Evolutionary conservation across 1,140 invertebrate species (phyloP), one percentile per base, ranked within the genome.

Genomic region (Hypothenemus hampei): DNA sequence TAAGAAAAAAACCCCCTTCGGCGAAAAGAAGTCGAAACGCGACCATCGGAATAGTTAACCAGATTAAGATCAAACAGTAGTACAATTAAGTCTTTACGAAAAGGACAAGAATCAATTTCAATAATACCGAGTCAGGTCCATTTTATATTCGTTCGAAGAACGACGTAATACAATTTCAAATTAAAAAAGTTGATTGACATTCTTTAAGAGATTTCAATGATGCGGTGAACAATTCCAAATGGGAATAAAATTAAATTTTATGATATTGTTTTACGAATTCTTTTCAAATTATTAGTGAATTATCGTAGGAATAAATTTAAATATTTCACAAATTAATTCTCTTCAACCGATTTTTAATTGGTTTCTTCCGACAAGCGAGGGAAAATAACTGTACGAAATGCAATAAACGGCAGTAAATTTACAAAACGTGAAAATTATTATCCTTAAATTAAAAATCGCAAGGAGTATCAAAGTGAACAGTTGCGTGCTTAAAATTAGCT

Each of bases 401-500:
- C n/a, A 18, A 18, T 11, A 3, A 8, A 8, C n/a, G n/a, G n/a
- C n/a, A n/a, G n/a, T n/a, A n/a, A n/a, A n/a, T n/a, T n/a, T n/a
- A n/a, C 15, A 37, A 37, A 37, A 16, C 15, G n/a, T 37, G 15
- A 37, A 37, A 37, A 13, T 37, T 16, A 5, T 8, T 37, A 37
- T 13, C 35, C 16, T 37, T 3, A 37, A 37, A 37, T 37, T 37
- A 37, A 37, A 39, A 51, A 41, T 22, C 37, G 6, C 23, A 8
- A n/a, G 37, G 43, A 39, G 24, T 36, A 51, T 41, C 37, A 51
- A 51, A 50, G 35, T 26, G 49, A 51, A 51, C 49, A 64, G 58
- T 66, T 60, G 64, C 64, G 64, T 66, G 64, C 56, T 51, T 46
- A 56, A 61, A 63, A 64, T 66, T 57, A 52, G 54, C 62, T 60